Conservation (phyloP, 92 coral and sea anemone genomes). For the Bergia sp. region DNA sequence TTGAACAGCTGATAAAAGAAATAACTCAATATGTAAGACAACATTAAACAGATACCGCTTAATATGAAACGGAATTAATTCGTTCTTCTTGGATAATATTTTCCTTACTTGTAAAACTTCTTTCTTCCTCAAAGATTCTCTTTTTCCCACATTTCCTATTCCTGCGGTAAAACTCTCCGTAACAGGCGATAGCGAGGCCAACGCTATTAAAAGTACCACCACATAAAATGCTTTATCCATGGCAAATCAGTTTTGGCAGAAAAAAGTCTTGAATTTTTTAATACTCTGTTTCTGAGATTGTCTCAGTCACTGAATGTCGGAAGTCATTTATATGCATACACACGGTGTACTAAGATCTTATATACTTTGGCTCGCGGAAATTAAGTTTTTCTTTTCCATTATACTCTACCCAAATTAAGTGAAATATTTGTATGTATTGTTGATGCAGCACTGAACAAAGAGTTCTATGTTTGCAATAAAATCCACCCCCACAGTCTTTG, state of each 20-base stretch:
- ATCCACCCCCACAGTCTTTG: background rate
- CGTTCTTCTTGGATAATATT: background rate
- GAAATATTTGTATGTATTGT: slow-evolving; percentile 9
- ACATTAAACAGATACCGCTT: background rate
- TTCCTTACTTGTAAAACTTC: background rate
- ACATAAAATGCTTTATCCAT: background rate
- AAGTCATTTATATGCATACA: background rate
- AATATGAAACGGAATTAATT: background rate
- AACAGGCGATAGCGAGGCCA: background rate
- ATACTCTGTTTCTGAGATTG: background rate
- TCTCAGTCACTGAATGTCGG: background rate
- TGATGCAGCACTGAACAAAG: slow-evolving; percentile 11
- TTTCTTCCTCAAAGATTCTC: background rate
- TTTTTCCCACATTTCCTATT: slow-evolving; percentile 39
- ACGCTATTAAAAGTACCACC: slow-evolving; percentile 7
- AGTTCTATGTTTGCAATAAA: slow-evolving; percentile 14
- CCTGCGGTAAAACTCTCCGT: slow-evolving; percentile 36
- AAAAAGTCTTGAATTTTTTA: background rate
- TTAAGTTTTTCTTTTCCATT: slow-evolving; percentile 27
- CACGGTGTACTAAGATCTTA: background rate
- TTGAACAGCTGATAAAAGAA: too few relatives aligned
- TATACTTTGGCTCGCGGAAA: slow-evolving; percentile 32
- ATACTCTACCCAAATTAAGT: slow-evolving; percentile 22
- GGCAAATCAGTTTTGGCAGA: background rate
- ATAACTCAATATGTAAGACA: background rate